Percentiles rank a stretch among this genome's conserved stretches.
Conservation (phyloP, 2,797 vertebrate genomes). For the Muscicapa comitata region DNA sequence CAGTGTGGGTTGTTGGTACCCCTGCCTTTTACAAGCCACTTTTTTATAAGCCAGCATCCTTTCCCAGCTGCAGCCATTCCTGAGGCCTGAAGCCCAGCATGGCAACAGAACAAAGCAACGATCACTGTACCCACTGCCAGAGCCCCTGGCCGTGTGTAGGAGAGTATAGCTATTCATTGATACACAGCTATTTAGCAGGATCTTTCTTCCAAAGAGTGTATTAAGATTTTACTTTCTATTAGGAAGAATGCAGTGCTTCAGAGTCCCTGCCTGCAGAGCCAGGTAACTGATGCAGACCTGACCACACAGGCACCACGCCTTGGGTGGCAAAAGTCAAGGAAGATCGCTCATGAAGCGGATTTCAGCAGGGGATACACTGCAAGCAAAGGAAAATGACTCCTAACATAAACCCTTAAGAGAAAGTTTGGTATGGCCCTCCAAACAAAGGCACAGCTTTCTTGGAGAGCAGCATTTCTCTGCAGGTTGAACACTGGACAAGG, state of each 20-base stretch:
- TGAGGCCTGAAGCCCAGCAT: neutral
- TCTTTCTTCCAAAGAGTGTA: neutral
- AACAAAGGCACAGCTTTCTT: neutral
- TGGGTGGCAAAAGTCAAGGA: neutral
- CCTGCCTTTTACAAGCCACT: neutral
- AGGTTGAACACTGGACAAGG: accelerated
- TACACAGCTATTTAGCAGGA: neutral
- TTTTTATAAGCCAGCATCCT: neutral
- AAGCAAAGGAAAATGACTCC: neutral
- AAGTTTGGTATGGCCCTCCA: neutral
- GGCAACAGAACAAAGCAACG: neutral
- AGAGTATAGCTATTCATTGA: neutral
- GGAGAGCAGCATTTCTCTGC: neutral
- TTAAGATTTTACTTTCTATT: neutral
- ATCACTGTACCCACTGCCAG: neutral
- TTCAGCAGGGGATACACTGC: neutral
- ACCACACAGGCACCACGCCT: neutral
- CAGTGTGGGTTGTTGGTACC: neutral
- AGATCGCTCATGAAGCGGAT: accelerated
- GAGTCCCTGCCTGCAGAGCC: neutral
- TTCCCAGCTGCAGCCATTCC: neutral
- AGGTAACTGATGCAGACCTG: neutral
- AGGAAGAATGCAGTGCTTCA: neutral
- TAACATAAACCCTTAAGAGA: neutral
- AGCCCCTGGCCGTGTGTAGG: neutral